phyloP scores from a whole-genome alignment of 1,140 invertebrate genomes.

The Diabrotica virgifera region DNA sequence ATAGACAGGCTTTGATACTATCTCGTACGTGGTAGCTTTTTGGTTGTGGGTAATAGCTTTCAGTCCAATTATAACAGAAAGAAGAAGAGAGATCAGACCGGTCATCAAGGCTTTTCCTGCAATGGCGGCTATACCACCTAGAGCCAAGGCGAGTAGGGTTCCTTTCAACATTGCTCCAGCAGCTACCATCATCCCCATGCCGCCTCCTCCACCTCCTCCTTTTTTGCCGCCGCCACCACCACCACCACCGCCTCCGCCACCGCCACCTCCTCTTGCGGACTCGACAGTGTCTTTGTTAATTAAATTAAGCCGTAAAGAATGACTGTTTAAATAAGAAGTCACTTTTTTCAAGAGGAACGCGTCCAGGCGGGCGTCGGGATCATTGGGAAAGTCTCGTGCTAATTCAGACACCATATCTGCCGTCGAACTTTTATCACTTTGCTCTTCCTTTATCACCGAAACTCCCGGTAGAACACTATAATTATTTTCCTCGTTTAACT shows the following conservation, averaged over 20 bases:
- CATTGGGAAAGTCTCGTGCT: constrained; percentile 69
- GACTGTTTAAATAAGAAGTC: constrained; percentile 67
- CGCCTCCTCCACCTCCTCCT: constrained; percentile 56
- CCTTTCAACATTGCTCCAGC: constrained; percentile 65
- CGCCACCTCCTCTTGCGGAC: constrained; percentile 41
- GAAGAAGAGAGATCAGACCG: constrained; percentile 71
- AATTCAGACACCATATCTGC: constrained; percentile 69
- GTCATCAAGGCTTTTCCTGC: constrained; percentile 83
- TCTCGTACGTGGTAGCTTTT: constrained; percentile 78
- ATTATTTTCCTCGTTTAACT: constrained; percentile 62
- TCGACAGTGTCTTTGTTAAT: constrained; percentile 63
- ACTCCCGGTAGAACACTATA: constrained; percentile 67
- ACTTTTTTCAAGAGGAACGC: constrained; percentile 71
- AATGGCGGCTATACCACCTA: constrained; percentile 70
- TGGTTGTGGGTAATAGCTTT: constrained; percentile 67
- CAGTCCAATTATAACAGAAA: constrained; percentile 73
- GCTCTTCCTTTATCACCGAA: constrained; percentile 65
- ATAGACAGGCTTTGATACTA: constrained; percentile 77
- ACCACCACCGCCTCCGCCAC: constrained; percentile 53
- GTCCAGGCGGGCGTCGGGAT: constrained; percentile 70
- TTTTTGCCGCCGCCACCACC: constrained; percentile 52
- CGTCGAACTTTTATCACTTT: constrained; percentile 54
- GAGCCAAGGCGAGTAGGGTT: constrained; percentile 70
- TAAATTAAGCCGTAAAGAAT: constrained; percentile 69
- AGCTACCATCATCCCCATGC: constrained; percentile 57